Conservation (phyloP, 2,113 vertebrate genomes). For the Marcusenius ussheri region DNA sequence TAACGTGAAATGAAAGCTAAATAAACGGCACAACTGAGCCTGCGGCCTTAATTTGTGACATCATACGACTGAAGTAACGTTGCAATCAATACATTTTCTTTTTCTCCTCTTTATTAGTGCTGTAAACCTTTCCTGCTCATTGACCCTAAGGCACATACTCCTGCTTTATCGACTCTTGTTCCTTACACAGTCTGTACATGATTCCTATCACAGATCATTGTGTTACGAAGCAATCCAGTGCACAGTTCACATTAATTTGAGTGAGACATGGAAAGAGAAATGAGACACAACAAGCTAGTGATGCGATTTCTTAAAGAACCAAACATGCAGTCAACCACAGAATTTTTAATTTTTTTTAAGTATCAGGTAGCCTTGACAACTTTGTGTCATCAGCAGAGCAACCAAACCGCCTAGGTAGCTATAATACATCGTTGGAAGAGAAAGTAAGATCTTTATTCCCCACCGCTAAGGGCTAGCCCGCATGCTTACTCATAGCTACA, state of each 20-base stretch:
- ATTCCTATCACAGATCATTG: background rate
- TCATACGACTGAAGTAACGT: background rate
- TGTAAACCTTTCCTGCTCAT: background rate
- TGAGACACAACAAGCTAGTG: background rate
- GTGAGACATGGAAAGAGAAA: background rate
- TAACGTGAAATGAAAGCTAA: background rate
- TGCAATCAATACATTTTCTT: background rate
- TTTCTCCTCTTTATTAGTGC: constrained; percentile 1
- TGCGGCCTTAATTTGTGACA: background rate
- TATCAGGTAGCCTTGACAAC: background rate
- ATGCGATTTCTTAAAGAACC: background rate
- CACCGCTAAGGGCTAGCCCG: background rate
- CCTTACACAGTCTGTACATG: background rate
- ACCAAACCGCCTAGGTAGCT: background rate
- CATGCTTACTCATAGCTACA: background rate
- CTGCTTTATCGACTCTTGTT: background rate
- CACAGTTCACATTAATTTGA: background rate
- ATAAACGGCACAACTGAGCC: background rate
- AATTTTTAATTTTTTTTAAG: background rate
- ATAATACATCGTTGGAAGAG: background rate
- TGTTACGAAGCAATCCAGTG: background rate
- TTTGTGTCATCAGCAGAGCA: background rate
- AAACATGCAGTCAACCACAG: background rate
- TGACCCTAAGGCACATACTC: background rate
- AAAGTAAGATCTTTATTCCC: background rate